Evolutionary conservation across 2,113 vertebrate genomes (phyloP).

Genomic region (Apteryx mantelli): DNA sequence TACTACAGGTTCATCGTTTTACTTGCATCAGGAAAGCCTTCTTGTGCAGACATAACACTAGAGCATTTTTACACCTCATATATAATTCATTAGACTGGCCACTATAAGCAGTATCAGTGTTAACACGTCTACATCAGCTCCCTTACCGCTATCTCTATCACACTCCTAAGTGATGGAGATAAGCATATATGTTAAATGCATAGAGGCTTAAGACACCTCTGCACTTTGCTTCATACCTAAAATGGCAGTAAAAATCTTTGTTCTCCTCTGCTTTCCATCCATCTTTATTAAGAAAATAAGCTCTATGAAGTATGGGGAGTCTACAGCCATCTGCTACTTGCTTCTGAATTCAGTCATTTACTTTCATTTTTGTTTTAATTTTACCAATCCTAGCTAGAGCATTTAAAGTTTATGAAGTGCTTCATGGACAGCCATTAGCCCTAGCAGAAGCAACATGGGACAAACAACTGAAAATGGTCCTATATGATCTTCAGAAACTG

Average conservation of each 20-base stretch:
- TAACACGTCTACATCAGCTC: rapidly evolving
- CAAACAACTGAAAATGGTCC: neutral
- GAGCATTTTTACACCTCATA: neutral
- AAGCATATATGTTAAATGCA: neutral
- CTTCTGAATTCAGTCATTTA: neutral
- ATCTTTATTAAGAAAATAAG: neutral
- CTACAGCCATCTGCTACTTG: neutral
- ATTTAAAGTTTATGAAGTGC: neutral
- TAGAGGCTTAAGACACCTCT: neutral
- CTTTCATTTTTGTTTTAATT: neutral
- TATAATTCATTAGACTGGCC: neutral
- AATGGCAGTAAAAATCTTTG: neutral
- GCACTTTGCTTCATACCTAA: neutral
- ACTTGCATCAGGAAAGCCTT: neutral
- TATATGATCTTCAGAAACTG: neutral
- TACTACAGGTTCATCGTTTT: neutral
- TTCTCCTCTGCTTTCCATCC: neutral
- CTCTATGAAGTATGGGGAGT: neutral
- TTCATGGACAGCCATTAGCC: neutral
- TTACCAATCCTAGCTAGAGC: neutral
- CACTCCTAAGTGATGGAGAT: neutral
- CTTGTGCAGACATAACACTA: neutral
- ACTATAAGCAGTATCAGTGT: neutral
- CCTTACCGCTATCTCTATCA: neutral
- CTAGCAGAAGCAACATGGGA: neutral